These are phyloP conservation scores for Listronotus bonariensis DNA, from an alignment of 1,140 invertebrate genomes.

Conservation along the genomic window DNA sequence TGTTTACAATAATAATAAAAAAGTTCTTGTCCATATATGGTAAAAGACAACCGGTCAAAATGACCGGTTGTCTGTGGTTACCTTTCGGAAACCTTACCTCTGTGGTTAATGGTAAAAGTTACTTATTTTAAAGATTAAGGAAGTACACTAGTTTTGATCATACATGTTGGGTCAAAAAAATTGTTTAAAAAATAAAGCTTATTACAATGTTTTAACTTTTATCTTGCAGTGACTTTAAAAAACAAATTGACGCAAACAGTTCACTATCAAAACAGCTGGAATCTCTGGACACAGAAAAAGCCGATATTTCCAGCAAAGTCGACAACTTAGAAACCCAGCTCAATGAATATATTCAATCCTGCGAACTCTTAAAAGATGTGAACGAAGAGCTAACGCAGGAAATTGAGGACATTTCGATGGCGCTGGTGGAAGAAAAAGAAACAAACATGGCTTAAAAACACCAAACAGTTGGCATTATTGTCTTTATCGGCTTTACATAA, in stretches of 20 bases:
- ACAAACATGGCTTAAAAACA: constrained; percentile 42
- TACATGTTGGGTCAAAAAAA: too few species aligned
- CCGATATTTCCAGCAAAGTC: constrained; percentile 42
- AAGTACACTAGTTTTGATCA: too few species aligned
- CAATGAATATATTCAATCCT: constrained; percentile 45
- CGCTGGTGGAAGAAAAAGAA: constrained; percentile 50
- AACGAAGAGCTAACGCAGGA: constrained; percentile 49
- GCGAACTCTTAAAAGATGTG: constrained; percentile 47
- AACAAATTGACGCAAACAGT: constrained; percentile 29
- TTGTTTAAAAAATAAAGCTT: too few species aligned
- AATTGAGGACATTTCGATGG: constrained; percentile 48
- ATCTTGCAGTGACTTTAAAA: constrained; percentile 35
- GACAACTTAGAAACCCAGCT: constrained; percentile 51
- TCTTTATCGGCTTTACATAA: constrained; percentile 41
- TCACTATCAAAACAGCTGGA: constrained; percentile 32
- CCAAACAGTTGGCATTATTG: constrained; percentile 39
- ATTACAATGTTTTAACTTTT: not conserved
- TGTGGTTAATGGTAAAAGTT: too few species aligned
- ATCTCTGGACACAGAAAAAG: constrained; percentile 30
- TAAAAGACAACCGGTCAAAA: too few species aligned
- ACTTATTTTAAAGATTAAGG: too few species aligned
- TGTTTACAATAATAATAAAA: too few species aligned
- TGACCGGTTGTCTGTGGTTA: too few species aligned
- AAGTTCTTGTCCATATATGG: too few species aligned
- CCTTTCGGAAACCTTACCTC: too few species aligned